phyloP scores from a whole-genome alignment of 2,113 vertebrate species.

The Aegotheles bennettii region DNA sequence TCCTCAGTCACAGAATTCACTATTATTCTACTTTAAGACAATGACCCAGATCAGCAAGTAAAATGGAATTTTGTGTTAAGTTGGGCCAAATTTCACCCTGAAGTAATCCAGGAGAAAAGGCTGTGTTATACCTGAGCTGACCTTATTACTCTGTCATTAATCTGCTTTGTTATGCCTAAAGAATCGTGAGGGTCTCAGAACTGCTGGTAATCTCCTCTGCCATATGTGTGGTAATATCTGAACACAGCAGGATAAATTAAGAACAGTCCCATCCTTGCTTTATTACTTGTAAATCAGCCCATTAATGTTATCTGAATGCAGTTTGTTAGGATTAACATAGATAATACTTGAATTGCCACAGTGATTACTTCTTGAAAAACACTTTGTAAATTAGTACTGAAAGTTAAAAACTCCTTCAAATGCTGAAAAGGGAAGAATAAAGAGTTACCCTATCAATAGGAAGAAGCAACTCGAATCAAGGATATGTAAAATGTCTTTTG shows the following conservation, averaged over 20 bases:
- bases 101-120: not conserved
- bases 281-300: slow-evolving; percentile 52
- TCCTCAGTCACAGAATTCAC: not conserved
- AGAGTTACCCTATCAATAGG: not conserved
- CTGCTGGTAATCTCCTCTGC: not conserved
- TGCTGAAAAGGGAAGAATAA: not conserved
- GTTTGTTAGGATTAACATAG: slow-evolving; percentile 19
- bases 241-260: not conserved
- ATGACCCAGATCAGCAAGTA: not conserved
- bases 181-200: not conserved
- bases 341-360: slow-evolving; percentile 12
- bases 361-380: not conserved
- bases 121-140: slow-evolving; percentile 13
- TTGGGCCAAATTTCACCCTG: not conserved
- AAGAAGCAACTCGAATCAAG: not conserved
- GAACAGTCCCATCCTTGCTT: not conserved
- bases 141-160: slow-evolving; percentile 32
- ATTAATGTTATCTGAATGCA: slow-evolving; percentile 34
- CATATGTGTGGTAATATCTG: slow-evolving; percentile 25
- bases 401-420: not conserved
- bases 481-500: not conserved
- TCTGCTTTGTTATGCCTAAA: slow-evolving; percentile 24
- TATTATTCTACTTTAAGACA: not conserved
- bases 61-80: not conserved
- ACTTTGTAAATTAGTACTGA: not conserved